These are phyloP conservation scores for Otolemur garnettii DNA, from an alignment of 2,113 vertebrate genomes.

Conservation along the genomic window DNA sequence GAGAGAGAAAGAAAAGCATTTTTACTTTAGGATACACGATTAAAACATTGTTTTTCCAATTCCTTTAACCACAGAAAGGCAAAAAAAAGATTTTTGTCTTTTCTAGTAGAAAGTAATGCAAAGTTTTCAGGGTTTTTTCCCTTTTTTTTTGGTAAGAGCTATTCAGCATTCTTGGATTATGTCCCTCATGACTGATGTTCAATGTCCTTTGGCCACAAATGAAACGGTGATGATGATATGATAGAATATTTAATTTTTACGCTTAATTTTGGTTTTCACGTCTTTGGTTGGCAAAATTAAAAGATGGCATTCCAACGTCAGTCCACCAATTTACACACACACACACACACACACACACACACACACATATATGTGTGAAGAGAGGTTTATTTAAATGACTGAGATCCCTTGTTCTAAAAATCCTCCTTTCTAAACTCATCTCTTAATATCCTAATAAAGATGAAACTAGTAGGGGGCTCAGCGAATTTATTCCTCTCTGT, in stretches of 20 bases:
- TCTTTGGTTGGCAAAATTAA: background rate
- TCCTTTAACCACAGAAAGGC: background rate
- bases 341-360: background rate
- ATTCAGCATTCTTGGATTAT: background rate
- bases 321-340: background rate
- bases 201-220: background rate
- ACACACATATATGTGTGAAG: rapidly evolving
- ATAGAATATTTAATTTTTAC: background rate
- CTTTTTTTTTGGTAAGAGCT: background rate
- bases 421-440: background rate
- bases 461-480: background rate
- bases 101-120: background rate
- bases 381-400: background rate
- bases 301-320: background rate
- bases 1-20: background rate
- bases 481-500: background rate
- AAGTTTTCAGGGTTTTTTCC: background rate
- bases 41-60: background rate
- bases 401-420: background rate
- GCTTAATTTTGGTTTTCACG: background rate
- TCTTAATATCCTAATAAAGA: slow-evolving; percentile 4
- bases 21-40: background rate
- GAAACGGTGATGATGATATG: background rate
- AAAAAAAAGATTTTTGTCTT: background rate
- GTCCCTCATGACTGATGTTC: background rate